Conservation (phyloP, 2,113 vertebrate genomes). For the Orycteropus afer region DNA sequence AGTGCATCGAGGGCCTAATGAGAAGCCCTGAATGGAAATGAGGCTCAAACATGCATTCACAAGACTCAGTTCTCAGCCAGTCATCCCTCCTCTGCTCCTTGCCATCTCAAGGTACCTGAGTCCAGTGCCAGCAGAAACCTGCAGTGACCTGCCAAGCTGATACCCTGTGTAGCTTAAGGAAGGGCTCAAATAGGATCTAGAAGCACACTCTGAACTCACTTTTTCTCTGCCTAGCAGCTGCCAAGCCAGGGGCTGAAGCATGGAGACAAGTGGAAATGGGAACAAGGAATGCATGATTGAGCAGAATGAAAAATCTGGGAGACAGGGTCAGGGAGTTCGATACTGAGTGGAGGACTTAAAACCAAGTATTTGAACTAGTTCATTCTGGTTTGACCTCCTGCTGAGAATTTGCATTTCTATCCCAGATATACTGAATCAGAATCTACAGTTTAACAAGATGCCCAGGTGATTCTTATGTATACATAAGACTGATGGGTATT, state of each 20-base stretch:
- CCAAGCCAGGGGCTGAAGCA: background rate
- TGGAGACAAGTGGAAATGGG: background rate
- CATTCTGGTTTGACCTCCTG: background rate
- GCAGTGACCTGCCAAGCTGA: constrained; percentile 77
- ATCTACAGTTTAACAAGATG: background rate
- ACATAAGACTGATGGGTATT: too few species aligned
- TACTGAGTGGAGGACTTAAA: background rate
- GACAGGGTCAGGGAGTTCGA: background rate
- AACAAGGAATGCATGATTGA: background rate
- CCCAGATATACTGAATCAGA: background rate
- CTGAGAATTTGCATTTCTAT: background rate
- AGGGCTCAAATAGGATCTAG: background rate
- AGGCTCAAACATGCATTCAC: constrained; percentile 60
- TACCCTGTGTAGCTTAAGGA: constrained; percentile 53
- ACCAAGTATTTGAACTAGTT: background rate
- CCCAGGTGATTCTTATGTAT: background rate
- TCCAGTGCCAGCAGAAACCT: constrained; percentile 57
- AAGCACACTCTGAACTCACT: constrained; percentile 49
- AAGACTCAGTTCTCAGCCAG: constrained; percentile 64
- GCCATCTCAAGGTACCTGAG: background rate
- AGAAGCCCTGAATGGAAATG: constrained; percentile 78
- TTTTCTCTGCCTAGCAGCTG: background rate
- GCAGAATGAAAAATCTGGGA: background rate
- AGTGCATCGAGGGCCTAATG: constrained; percentile 81
- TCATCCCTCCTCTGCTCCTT: background rate